Evolutionary conservation across 2,888 invertebrate species (phyloP).

Genomic region (Aporophyla lueneburgensis): DNA sequence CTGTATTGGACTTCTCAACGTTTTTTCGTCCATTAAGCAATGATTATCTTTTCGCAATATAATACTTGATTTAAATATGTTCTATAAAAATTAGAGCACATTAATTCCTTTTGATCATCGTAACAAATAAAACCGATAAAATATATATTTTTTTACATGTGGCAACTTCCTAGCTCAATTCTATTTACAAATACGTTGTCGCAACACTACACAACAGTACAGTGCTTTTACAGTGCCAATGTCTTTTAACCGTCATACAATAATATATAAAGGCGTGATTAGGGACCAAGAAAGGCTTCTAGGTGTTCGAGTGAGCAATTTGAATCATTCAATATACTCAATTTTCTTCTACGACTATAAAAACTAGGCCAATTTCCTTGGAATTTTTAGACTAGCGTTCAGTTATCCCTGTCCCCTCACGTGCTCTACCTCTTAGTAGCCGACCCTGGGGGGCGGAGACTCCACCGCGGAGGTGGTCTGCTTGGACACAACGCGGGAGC

Average conservation of each 20-base stretch:
- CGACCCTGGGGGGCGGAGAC: slow-evolving; percentile 76
- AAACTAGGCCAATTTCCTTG: neutral
- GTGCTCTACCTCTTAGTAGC: slow-evolving; percentile 72
- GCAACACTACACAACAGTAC: slow-evolving; percentile 29
- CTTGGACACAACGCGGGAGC: slow-evolving; percentile 92
- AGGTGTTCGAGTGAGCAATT: slow-evolving; percentile 21
- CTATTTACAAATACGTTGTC: slow-evolving; percentile 34
- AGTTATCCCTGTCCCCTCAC: neutral
- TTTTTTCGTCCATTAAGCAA: neutral
- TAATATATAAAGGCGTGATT: slow-evolving; percentile 28
- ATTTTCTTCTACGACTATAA: neutral
- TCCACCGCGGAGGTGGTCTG: slow-evolving; percentile 91
- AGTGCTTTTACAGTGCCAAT: slow-evolving; percentile 53
- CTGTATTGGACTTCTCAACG: neutral
- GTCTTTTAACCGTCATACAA: slow-evolving; percentile 28
- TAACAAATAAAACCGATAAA: slow-evolving; percentile 5
- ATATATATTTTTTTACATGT: slow-evolving; percentile 8
- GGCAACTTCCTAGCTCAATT: slow-evolving; percentile 27
- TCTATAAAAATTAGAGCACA: neutral
- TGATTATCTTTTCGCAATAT: neutral
- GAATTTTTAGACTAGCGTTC: slow-evolving; percentile 18
- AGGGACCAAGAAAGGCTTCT: slow-evolving; percentile 5
- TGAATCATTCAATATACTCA: neutral
- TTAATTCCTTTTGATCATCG: neutral
- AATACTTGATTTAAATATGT: neutral